Evolutionary conservation across 2,113 vertebrate species (phyloP), one percentile per base, ranked within the genome.

Genomic region (Mola mola): DNA sequence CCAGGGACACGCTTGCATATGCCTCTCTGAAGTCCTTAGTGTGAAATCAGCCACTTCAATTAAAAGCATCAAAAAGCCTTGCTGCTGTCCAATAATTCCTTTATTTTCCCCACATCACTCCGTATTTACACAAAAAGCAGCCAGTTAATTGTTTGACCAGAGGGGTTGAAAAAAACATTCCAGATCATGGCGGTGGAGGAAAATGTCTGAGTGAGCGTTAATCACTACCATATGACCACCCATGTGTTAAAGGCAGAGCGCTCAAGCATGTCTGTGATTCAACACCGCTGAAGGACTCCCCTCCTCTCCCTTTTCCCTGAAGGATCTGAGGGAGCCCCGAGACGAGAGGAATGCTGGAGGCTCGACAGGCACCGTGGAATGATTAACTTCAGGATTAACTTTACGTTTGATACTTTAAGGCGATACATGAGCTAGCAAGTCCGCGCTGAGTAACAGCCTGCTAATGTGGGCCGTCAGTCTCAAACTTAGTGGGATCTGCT

Each of bases 211-310:
- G 72, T 57, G 79, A 83, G 78, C 75, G 68, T 85, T 90, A 89
- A 90, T 89, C 89, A 88, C 89, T 78, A 86, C 85, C 89, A 90
- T 89, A 89, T 90, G 89, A 88, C 87, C 87, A 89, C 87, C 89
- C 86, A 87, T 89, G 87, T 87, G 84, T 86, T 88, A 87, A 88
- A 88, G 86, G 84, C 84, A 87, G 75, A 89, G 83, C 81, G 61
- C 83, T 90, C 79, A 87, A 86, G 86, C 89, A 85, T 89, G 87
- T 84, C 89, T 81, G 83, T 73, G 84, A 89, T 85, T 76, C 85
- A 87, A 89, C 83, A 88, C 86, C 83, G 41, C 63, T 42, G 66
- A 81, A 81, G 71, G 75, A 72, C 82, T 81, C 76, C 71, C 75
- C 82, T 71, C 72, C 75, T 66, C 81, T 69, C 56, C 51, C 34